Evolutionary conservation across 2,113 vertebrate genomes (phyloP).

Genomic region (Diadophis punctatus): DNA sequence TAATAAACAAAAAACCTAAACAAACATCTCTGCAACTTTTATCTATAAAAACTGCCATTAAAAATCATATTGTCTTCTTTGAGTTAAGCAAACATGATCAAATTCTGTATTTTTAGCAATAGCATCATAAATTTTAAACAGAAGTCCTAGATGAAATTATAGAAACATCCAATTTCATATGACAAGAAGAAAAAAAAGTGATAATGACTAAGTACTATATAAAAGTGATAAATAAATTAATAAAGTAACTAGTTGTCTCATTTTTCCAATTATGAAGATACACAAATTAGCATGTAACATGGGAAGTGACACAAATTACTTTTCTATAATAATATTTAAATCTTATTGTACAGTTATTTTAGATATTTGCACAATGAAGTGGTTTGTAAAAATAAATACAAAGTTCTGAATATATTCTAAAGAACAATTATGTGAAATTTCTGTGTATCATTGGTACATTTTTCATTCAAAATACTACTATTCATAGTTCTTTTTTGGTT

Average conservation of each 20-base stretch:
- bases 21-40: background rate
- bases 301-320: conserved; percentile 29
- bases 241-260: background rate
- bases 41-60: background rate
- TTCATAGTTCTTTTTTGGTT: background rate
- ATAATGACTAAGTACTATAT: background rate
- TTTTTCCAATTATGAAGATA: background rate
- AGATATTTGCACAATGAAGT: conserved; percentile 26
- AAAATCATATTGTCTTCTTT: background rate
- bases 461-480: background rate
- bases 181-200: background rate
- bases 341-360: conserved; percentile 31
- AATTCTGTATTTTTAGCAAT: background rate
- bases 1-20: background rate
- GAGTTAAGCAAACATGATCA: background rate
- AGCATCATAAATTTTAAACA: background rate
- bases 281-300: background rate
- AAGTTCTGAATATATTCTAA: background rate
- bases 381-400: conserved; percentile 7
- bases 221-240: too few species aligned
- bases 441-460: background rate
- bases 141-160: background rate
- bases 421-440: background rate
- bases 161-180: background rate
- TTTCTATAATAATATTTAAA: conserved; percentile 34